Evolutionary conservation across 30 jellyfish, hydroid and myxozoan genomes (phyloP).

Genomic region (Aurelia aurita): DNA sequence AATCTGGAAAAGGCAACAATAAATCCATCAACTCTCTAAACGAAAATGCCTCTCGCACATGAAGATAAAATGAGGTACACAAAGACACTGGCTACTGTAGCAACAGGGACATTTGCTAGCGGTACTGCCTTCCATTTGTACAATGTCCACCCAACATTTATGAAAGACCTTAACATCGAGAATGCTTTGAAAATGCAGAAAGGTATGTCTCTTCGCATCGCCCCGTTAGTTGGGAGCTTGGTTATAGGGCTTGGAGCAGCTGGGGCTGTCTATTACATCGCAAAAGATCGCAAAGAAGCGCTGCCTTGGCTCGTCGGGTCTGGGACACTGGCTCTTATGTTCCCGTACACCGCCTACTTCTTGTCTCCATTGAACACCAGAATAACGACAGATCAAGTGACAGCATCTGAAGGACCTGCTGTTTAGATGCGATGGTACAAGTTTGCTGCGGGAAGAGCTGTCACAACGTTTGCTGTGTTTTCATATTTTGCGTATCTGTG

Average conservation of each 20-base stretch:
- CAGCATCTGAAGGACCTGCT: conserved; percentile 61
- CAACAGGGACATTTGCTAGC: conserved; percentile 67
- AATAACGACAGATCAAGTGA: conserved; percentile 14
- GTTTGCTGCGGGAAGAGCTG: conserved; percentile 61
- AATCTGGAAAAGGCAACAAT: too few relatives aligned
- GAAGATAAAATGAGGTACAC: conserved; percentile 39
- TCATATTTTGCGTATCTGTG: conserved; percentile 61
- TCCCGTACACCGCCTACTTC: conserved; percentile 55
- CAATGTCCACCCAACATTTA: conserved; percentile 39
- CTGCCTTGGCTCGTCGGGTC: conserved; percentile 70
- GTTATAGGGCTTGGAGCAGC: conserved; percentile 63
- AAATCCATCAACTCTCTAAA: too few relatives aligned
- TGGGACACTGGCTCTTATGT: conserved; percentile 36
- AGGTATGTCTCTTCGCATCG: conserved; percentile 40
- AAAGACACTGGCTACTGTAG: conserved; percentile 62
- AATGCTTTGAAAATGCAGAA: conserved; percentile 57
- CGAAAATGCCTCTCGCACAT: conserved; percentile 30
- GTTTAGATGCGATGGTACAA: conserved; percentile 54
- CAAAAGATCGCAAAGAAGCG: conserved; percentile 61
- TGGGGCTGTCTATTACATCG: conserved; percentile 42
- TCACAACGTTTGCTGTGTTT: conserved; percentile 42
- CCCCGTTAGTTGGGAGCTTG: conserved; percentile 55
- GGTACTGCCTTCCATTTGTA: conserved; percentile 65
- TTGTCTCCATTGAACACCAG: conserved; percentile 61
- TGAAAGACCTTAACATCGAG: conserved; percentile 35